A percentile compares a stretch with the other conserved stretches of the same genome.
Evolutionary conservation across 2,113 vertebrate genomes (phyloP).

Genomic region (Holacanthus passer): DNA sequence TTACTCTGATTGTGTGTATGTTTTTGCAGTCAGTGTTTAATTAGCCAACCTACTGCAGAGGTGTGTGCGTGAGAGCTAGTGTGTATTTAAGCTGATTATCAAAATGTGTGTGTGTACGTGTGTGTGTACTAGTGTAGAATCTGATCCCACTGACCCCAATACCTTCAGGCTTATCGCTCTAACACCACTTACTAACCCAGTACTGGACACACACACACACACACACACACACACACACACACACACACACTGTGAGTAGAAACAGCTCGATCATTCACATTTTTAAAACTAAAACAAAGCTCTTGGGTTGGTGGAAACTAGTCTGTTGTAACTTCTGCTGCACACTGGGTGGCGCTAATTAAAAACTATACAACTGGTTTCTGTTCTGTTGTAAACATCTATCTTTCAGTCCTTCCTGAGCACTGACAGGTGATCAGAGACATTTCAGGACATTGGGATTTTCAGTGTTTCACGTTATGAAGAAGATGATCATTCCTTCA

Average conservation of each 20-base stretch:
- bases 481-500: too few species aligned
- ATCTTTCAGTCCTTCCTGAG: too few species aligned
- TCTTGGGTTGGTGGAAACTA: fast-evolving
- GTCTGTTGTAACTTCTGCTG: not conserved
- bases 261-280: not conserved
- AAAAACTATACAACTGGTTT: not conserved
- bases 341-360: not conserved
- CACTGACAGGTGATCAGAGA: too few species aligned
- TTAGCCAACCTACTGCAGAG: not conserved
- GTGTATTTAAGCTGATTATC: conserved; percentile 72
- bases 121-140: conserved; percentile 58
- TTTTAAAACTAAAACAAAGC: not conserved
- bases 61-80: conserved; percentile 11
- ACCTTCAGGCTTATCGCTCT: conserved; percentile 75
- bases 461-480: too few species aligned
- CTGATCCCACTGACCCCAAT: conserved; percentile 85
- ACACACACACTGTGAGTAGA: conserved; percentile 24
- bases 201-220: conserved; percentile 23
- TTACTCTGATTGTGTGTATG: conserved; percentile 3
- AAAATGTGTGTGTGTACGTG: conserved; percentile 47
- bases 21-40: not conserved
- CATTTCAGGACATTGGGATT: too few species aligned
- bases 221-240: conserved; percentile 29
- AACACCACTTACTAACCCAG: conserved; percentile 43
- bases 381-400: too few species aligned